Evolutionary conservation across 2,888 invertebrate species (phyloP).

Genomic region (Phania funesta): DNA sequence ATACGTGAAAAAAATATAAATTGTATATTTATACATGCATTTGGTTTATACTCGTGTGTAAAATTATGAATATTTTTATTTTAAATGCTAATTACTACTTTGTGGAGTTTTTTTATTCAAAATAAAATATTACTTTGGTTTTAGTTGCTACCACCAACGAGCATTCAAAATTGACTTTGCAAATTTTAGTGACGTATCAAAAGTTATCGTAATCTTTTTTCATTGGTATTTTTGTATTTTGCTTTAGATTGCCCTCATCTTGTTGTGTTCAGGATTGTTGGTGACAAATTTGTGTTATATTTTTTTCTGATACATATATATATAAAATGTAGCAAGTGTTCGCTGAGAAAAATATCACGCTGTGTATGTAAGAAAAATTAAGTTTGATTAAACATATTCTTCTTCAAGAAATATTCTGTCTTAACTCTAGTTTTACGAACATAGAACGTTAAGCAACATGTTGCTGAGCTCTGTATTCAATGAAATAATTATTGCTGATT

Average conservation of each 20-base stretch:
- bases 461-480: no score
- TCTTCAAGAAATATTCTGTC: no score
- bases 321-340: no score
- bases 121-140: constrained; percentile 1
- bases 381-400: no score
- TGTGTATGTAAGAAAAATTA: no score
- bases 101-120: neutral
- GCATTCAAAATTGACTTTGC: constrained; percentile 55
- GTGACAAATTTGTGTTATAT: constrained; percentile 24
- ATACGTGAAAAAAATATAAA: no score
- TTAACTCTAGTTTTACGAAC: no score
- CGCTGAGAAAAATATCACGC: no score
- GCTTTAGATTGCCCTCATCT: neutral
- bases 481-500: no score
- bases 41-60: constrained; percentile 5
- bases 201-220: constrained; percentile 61
- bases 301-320: no score
- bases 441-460: no score
- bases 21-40: no score
- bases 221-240: neutral
- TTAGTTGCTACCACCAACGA: neutral
- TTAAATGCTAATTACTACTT: constrained; percentile 1
- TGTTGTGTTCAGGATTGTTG: neutral
- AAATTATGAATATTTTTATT: constrained; percentile 21
- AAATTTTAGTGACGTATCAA: constrained; percentile 53